Evolutionary conservation across 2,113 vertebrate species (phyloP).

Genomic region (Aphelocoma coerulescens): DNA sequence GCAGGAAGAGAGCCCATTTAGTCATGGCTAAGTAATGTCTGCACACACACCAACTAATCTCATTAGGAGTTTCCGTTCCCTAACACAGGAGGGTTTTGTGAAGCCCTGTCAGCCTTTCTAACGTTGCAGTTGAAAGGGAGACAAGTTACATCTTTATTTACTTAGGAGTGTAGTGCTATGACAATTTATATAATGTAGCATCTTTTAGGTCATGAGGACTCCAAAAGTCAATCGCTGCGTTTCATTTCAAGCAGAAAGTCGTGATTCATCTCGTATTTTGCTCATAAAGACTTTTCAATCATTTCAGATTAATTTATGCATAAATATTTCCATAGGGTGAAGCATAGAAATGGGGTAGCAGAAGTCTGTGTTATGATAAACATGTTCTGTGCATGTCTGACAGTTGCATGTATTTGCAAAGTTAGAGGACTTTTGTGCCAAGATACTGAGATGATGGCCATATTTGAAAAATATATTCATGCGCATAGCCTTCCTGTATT

Average conservation of each 20-base stretch:
- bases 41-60: constrained; percentile 95
- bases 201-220: neutral
- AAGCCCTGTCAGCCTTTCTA: constrained; percentile 70
- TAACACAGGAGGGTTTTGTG: constrained; percentile 90
- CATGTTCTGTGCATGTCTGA: neutral
- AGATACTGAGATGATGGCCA: neutral
- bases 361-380: neutral
- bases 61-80: constrained; percentile 96
- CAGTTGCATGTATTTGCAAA: neutral
- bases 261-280: neutral
- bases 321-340: neutral
- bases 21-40: constrained; percentile 96
- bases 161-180: constrained; percentile 26
- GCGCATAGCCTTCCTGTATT: neutral
- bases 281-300: neutral
- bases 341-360: neutral
- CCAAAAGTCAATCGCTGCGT: neutral
- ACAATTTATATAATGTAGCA: neutral
- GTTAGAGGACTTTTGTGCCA: neutral
- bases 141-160: constrained; percentile 75
- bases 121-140: constrained; percentile 55
- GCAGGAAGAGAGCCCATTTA: constrained; percentile 94
- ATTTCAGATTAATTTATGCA: neutral
- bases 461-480: neutral
- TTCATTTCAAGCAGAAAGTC: neutral